Base-by-base conservation (phyloP, 1,140 invertebrate genomes). In the Vollenhovia emeryi region DNA sequence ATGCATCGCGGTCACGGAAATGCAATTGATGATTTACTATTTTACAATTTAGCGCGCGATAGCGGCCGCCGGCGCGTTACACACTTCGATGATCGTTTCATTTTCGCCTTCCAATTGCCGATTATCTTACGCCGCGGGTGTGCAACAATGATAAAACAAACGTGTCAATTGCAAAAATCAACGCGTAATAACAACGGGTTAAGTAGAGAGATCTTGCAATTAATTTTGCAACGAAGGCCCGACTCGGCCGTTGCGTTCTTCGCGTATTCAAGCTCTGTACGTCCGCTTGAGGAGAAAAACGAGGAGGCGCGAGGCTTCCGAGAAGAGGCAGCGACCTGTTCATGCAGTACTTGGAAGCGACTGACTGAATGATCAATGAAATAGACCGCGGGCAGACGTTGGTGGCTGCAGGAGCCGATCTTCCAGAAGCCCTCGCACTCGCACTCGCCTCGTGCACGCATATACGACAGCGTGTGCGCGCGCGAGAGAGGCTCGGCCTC, bases 301-400 rank as follows among this genome's bases (percentile, higher is more conserved):
- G 48, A 75, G 15, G 9, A 62, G 48, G 50, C 50, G 13, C 2
- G 57, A 45, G 59, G 36, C 33, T 75, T 86, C 84, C 30, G 74
- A 55, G 86, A 68, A 78, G 50, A 45, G 40, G 48, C 33, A 27
- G 59, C 21, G 55, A 75, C 27, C 43, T 64, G 78, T 66, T 84
- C 86, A 60, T 84, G 86, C 59, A 74, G 88, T 92, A 93, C 91
- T 88, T 87, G 91, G 86, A 92, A 92, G 84, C 86, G 87, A 85
- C 89, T 89, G 91, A 94, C 88, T 66, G 75, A 92, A 94, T 94
- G 93, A 94, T 94, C 93, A 94, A 94, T 94, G 93, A 94, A 94
- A 93, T 93, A 90, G 92, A 66, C 90, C 91, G 89, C 71, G 88
- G 88, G 89, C 89, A 89, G n/a, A n/a, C 84, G 90, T 79, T 73